phyloP scores from a whole-genome alignment of 2,113 vertebrate genomes.

The Cardinalis cardinalis region DNA sequence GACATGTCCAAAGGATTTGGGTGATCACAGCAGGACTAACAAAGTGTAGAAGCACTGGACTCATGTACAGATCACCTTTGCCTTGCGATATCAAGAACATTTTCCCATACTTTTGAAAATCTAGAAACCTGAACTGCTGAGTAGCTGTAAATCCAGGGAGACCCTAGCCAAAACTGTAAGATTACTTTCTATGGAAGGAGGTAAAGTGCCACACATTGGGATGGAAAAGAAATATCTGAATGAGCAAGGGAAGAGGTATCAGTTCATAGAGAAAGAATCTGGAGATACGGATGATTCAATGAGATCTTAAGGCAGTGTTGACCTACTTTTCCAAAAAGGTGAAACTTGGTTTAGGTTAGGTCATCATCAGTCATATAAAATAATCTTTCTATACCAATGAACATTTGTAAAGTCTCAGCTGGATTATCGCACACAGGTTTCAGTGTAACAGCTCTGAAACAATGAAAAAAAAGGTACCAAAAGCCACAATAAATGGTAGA shows the following conservation, averaged over 20 bases:
- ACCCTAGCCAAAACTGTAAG: not conserved
- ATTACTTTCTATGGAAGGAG: not conserved
- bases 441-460: accelerated
- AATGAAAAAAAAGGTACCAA: not conserved
- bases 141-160: not conserved
- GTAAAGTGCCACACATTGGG: not conserved
- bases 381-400: not conserved
- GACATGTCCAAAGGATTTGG: not conserved
- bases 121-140: not conserved
- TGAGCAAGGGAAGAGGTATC: not conserved
- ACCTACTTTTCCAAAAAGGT: not conserved
- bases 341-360: not conserved
- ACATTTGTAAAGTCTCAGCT: not conserved
- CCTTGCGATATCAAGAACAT: not conserved
- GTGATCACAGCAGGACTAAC: not conserved
- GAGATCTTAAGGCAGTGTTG: not conserved
- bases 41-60: not conserved
- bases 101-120: not conserved
- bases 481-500: not conserved
- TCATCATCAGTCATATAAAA: not conserved
- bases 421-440: not conserved
- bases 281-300: not conserved
- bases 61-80: not conserved
- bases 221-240: not conserved
- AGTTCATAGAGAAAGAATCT: not conserved